Evolutionary conservation across 2,797 vertebrate species (phyloP).

Genomic region (Crenuchus spilurus): DNA sequence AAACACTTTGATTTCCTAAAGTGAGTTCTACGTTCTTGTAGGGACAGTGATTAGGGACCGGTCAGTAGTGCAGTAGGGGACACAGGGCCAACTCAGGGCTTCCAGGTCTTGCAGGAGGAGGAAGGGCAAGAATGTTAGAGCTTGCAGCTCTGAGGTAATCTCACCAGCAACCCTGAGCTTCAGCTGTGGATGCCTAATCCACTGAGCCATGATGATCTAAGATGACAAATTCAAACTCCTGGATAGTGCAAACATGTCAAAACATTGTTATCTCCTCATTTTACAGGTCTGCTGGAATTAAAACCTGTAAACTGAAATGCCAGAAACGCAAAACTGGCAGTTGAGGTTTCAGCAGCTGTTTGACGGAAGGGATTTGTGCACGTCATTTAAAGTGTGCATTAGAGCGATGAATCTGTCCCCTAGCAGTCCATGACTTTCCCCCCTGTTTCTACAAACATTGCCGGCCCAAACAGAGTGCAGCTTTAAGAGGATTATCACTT

Average conservation of each 20-base stretch:
- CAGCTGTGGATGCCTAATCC: background rate
- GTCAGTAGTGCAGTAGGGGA: too few relatives aligned
- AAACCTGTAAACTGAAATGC: too few relatives aligned
- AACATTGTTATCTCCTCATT: background rate
- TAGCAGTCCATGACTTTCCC: background rate
- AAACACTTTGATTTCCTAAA: too few relatives aligned
- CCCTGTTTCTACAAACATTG: background rate
- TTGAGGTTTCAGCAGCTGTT: background rate
- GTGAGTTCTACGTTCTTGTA: too few relatives aligned
- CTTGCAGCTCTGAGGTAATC: background rate
- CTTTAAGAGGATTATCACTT: constrained; percentile 18
- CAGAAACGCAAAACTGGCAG: background rate
- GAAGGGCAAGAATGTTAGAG: too few relatives aligned
- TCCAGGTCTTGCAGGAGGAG: too few relatives aligned
- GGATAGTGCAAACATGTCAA: background rate
- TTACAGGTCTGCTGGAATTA: too few relatives aligned
- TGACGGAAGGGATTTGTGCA: background rate
- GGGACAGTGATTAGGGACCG: too few relatives aligned
- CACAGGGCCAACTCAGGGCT: too few relatives aligned
- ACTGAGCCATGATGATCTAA: background rate
- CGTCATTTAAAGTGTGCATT: constrained; percentile 16
- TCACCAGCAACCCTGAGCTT: background rate
- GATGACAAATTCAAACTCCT: background rate
- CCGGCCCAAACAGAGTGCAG: background rate
- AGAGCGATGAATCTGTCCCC: constrained; percentile 19